Percentiles rank a stretch among this genome's conserved stretches.
Evolutionary conservation across 1,140 invertebrate genomes (phyloP).

Genomic region (Acyrthosiphon pisum): DNA sequence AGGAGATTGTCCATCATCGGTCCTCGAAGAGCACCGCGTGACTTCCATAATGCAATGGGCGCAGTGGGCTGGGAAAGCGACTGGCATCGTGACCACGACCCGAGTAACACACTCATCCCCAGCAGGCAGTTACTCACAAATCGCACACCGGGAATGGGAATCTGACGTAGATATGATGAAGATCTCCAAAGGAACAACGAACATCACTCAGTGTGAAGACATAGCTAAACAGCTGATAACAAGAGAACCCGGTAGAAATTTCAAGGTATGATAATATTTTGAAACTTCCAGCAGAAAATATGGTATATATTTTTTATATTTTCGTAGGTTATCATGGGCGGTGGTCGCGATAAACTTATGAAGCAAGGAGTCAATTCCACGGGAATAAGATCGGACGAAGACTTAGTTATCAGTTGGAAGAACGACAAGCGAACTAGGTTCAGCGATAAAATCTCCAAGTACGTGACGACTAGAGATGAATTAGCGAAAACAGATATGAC

Average conservation of each 20-base stretch:
- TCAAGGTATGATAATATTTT: conserved; percentile 63
- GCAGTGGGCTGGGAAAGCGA: conserved; percentile 73
- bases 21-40: conserved; percentile 69
- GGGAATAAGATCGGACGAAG: conserved; percentile 66
- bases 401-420: conserved; percentile 70
- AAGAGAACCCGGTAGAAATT: conserved; percentile 64
- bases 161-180: conserved; percentile 69
- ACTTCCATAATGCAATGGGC: conserved; percentile 77
- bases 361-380: not conserved
- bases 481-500: conserved; percentile 66
- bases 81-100: conserved; percentile 72
- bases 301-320: not conserved
- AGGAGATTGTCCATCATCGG: conserved; percentile 68
- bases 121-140: conserved; percentile 82
- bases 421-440: conserved; percentile 63
- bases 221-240: conserved; percentile 66
- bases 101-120: conserved; percentile 92
- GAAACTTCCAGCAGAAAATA: not conserved
- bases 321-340: conserved; percentile 48
- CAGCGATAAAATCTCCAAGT: conserved; percentile 62
- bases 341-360: conserved; percentile 36
- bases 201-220: conserved; percentile 63
- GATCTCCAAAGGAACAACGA: conserved; percentile 48
- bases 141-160: conserved; percentile 80
- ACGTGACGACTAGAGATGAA: conserved; percentile 66